Base-by-base conservation (phyloP, 2,888 invertebrate genomes). In the Lordiphosa fenestrarum region DNA sequence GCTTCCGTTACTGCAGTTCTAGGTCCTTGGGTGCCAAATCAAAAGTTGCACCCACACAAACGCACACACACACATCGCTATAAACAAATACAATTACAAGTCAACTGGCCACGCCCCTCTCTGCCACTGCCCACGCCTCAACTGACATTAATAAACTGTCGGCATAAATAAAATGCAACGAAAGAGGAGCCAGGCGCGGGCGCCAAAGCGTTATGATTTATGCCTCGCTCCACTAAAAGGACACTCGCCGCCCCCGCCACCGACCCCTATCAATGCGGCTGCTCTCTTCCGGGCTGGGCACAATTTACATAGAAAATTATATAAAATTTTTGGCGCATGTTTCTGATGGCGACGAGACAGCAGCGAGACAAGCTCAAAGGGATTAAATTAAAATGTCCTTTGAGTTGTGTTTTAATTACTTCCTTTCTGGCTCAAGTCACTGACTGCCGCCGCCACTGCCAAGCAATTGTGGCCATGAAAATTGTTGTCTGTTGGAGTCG, bases 371-470 rank as follows among this genome's bases (percentile, higher is more conserved):
- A 71, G 83, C 80, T 82, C 82, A 82, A 82, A 84, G 82, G 76
- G 82, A 82, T 84, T 84, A 84, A 82, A 84, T 84, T 84, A 82
- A 82, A 82, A 80, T 83, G 83, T 83, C 84, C 84, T 84, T 83
- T 84, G 82, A 83, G 82, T 84, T 77, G 82, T 71, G 71, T 83
- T 84, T 83, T 83, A 83, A 83, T 83, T 83, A 80, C 82, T 83
- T 84, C 73, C 78, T 83, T 61, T 66, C 56, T 42, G 37, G 40
- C 58, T 53, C 70, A 57, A 65, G 63, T 64, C 66, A 30, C 48
- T 59, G 50, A 57, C 51, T 37, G 48, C n/a, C 21, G 33, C 9
- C 12, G 13, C 21, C 25, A 12, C 30, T 7, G 35, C 21, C 33
- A 6, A 19, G 19, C 46, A 10, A 47, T 33, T 47, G 46, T 64